A percentile compares a stretch with the other conserved stretches of the same genome.
Evolutionary conservation across 2,113 vertebrate species (phyloP).

Genomic region (Sardina pilchardus): DNA sequence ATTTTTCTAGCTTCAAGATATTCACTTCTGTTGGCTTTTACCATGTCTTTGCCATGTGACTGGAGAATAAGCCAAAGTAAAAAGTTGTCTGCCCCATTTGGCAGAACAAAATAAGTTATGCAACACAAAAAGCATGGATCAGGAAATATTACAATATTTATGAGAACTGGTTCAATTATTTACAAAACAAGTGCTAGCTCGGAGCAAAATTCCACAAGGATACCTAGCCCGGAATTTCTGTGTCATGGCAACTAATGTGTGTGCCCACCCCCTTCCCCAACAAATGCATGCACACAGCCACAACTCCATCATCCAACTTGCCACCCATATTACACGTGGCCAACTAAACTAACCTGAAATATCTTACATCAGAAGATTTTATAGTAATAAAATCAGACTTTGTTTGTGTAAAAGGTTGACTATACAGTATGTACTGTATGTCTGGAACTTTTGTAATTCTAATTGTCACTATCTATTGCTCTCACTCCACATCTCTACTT

Average conservation of each 20-base stretch:
- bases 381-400: neutral
- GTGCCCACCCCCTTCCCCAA: neutral
- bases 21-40: neutral
- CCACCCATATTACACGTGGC: neutral
- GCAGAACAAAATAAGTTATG: slow-evolving; percentile 18
- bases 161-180: slow-evolving; percentile 38
- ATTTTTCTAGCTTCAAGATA: too few relatives aligned
- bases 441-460: neutral
- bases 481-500: neutral
- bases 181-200: slow-evolving; percentile 37
- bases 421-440: neutral
- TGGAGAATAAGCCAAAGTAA: neutral
- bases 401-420: neutral
- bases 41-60: neutral
- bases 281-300: neutral
- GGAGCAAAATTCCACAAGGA: slow-evolving; percentile 30
- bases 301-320: neutral
- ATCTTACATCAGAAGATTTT: neutral
- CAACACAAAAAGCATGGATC: slow-evolving; percentile 3
- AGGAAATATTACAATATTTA: slow-evolving; percentile 40
- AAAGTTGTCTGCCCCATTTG: neutral
- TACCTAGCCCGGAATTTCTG: slow-evolving; percentile 22
- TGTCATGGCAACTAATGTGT: slow-evolving; percentile 3
- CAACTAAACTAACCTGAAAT: neutral
- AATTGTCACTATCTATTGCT: neutral